Conservation (phyloP, 2,888 invertebrate species). For the Bombyx huttoni region DNA sequence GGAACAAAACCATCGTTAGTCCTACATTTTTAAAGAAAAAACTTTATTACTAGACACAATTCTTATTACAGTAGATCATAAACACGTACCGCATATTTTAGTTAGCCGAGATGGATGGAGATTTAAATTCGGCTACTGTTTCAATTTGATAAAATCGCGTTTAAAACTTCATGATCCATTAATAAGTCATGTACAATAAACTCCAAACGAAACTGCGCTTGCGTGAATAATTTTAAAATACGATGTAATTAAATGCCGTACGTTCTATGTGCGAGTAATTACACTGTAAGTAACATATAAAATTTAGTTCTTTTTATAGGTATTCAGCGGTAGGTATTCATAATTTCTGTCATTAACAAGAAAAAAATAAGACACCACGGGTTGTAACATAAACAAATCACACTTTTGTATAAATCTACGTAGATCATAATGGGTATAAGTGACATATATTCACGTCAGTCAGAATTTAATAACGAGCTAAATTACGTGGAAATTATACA, state of each 20-base stretch:
- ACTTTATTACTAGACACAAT: too few species aligned
- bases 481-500: not conserved
- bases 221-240: conserved; percentile 35
- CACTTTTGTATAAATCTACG: not conserved
- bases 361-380: too few species aligned
- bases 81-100: not conserved
- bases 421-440: too few species aligned
- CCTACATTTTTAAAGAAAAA: too few species aligned
- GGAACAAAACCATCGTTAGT: too few species aligned
- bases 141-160: conserved; percentile 21
- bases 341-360: too few species aligned
- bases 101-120: conserved; percentile 1
- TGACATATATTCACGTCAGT: not conserved
- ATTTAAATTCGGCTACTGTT: conserved; percentile 7
- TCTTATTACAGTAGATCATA: not conserved
- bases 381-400: too few species aligned
- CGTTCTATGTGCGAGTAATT: conserved; percentile 8
- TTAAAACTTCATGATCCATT: conserved; percentile 31
- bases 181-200: conserved; percentile 13
- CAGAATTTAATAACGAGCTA: not conserved
- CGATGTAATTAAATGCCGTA: conserved; percentile 29
- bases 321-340: conserved; percentile 1
- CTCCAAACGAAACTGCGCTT: conserved; percentile 21
- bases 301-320: conserved; percentile 3
- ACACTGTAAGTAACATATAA: conserved; percentile 10